Conservation (phyloP, 1,140 invertebrate genomes). For the Acyrthosiphon pisum region DNA sequence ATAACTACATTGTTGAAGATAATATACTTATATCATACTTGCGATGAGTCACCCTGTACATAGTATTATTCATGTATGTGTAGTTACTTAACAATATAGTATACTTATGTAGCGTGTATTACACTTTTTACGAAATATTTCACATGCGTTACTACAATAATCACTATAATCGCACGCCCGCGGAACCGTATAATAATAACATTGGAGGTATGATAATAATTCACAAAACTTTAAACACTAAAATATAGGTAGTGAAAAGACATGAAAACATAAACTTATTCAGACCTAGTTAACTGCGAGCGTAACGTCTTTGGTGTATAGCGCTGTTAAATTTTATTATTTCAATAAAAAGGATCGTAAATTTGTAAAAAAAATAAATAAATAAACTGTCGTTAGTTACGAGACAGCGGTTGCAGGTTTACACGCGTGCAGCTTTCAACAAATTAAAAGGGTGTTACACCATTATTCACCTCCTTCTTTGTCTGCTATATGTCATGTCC, state of each 20-base stretch:
- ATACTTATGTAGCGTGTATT: background rate
- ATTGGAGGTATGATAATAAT: background rate
- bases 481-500: background rate
- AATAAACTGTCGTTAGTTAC: constrained; percentile 8
- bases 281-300: background rate
- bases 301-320: background rate
- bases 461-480: background rate
- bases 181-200: background rate
- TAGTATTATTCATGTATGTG: background rate
- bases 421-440: background rate
- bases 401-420: background rate
- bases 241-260: background rate
- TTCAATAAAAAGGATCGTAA: constrained; percentile 9
- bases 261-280: background rate
- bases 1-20: too few species aligned
- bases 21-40: too few species aligned
- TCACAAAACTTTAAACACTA: constrained; percentile 10
- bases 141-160: background rate
- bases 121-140: constrained; percentile 1
- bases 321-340: constrained; percentile 4
- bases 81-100: background rate
- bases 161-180: background rate
- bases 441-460: constrained; percentile 4
- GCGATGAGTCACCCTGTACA: too few species aligned
- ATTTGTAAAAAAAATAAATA: constrained; percentile 9